Conservation (phyloP, 2,113 vertebrate genomes). For the Propithecus coquereli region DNA sequence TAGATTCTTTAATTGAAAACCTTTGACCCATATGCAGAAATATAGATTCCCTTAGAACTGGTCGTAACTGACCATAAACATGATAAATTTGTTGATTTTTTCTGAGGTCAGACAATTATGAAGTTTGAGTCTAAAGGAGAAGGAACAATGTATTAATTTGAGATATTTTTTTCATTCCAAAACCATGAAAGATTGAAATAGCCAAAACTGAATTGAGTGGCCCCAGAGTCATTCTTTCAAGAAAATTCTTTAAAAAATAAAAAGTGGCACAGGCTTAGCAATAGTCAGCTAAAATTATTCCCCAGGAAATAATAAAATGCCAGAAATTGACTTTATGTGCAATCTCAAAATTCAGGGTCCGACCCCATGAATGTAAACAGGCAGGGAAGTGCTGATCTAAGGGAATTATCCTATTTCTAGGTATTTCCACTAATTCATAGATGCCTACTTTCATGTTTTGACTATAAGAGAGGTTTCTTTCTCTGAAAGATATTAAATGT, state of each 20-base stretch:
- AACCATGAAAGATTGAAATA: neutral
- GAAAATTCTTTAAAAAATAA: neutral
- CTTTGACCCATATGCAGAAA: neutral
- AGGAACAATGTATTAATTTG: neutral
- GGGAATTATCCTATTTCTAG: neutral
- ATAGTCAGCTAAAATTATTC: neutral
- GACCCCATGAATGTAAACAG: neutral
- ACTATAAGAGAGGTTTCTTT: neutral
- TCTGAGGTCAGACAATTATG: neutral
- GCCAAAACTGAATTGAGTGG: neutral
- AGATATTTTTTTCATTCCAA: neutral
- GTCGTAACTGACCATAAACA: neutral
- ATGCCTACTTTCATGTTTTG: neutral
- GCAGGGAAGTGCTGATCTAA: neutral
- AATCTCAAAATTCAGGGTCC: conserved; percentile 18
- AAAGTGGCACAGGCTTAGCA: neutral
- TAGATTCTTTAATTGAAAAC: neutral
- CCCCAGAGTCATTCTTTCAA: neutral
- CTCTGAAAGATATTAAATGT: neutral
- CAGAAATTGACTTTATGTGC: neutral
- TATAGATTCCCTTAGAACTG: neutral
- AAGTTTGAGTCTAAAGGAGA: neutral
- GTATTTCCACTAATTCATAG: neutral
- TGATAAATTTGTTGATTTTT: neutral
- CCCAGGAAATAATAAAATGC: conserved; percentile 6